phyloP scores from a whole-genome alignment of 2,113 vertebrate species.

The Phylloscopus trochilus region DNA sequence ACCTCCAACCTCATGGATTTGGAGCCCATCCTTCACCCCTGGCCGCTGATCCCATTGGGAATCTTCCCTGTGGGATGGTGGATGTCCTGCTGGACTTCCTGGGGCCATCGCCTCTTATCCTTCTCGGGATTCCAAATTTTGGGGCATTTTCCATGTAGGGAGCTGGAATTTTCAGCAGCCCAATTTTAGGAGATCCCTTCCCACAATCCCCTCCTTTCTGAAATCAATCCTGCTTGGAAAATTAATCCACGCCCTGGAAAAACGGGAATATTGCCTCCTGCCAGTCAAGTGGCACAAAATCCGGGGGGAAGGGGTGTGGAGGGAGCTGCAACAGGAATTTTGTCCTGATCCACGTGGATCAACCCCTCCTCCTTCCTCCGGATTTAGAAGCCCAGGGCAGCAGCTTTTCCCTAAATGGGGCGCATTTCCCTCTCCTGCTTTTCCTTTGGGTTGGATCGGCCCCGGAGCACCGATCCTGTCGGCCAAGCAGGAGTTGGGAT shows the following conservation, averaged over 20 bases:
- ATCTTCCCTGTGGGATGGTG: neutral
- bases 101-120: neutral
- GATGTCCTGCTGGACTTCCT: neutral
- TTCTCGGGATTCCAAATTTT: neutral
- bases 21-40: neutral
- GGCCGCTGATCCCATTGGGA: neutral
- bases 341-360: neutral
- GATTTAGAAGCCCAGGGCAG: neutral
- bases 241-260: neutral
- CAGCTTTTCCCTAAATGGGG: neutral
- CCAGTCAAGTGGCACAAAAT: neutral
- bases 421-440: neutral
- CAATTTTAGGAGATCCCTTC: neutral
- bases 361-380: neutral
- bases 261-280: fast-evolving
- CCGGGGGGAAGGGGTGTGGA: neutral
- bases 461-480: neutral
- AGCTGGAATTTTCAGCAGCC: neutral
- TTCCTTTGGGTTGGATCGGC: neutral
- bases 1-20: neutral
- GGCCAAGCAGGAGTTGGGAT: neutral
- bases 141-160: neutral
- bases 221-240: neutral
- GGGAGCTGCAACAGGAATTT: neutral
- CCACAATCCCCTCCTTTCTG: fast-evolving